phyloP scores from a whole-genome alignment of 1,140 invertebrate species.

The Apis cerana region DNA sequence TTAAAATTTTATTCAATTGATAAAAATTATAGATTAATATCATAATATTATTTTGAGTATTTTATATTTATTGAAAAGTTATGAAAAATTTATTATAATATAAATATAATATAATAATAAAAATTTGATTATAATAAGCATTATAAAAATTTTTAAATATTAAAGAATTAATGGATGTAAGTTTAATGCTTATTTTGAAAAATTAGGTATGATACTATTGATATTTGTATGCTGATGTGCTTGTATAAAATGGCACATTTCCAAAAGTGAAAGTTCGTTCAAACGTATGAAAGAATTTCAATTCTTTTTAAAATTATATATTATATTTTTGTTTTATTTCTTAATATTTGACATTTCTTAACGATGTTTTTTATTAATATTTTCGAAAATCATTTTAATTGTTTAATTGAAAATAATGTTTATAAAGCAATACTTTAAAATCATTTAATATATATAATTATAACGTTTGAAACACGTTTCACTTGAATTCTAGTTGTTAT shows the following conservation, averaged over 20 bases:
- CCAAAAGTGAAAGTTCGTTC: slow-evolving; percentile 42
- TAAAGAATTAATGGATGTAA: background rate
- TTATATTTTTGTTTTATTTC: background rate
- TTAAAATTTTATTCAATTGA: background rate
- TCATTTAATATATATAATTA: background rate
- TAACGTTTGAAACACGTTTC: background rate
- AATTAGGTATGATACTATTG: background rate
- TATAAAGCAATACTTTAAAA: background rate
- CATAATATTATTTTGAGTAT: no score
- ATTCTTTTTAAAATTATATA: background rate
- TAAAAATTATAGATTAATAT: background rate
- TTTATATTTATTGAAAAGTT: background rate
- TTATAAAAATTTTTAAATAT: background rate
- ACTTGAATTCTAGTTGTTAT: slow-evolving; percentile 3
- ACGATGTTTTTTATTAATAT: background rate
- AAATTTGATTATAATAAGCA: background rate
- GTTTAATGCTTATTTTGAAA: background rate
- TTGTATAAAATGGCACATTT: slow-evolving; percentile 1
- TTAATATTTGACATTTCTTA: no score
- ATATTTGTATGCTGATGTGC: background rate
- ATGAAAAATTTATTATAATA: no score
- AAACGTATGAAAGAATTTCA: slow-evolving; percentile 10
- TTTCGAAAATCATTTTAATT: background rate
- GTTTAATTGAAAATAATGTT: background rate
- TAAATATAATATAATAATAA: no score